Base-by-base conservation (phyloP, 1,140 invertebrate species). In the Telenomus remus region DNA sequence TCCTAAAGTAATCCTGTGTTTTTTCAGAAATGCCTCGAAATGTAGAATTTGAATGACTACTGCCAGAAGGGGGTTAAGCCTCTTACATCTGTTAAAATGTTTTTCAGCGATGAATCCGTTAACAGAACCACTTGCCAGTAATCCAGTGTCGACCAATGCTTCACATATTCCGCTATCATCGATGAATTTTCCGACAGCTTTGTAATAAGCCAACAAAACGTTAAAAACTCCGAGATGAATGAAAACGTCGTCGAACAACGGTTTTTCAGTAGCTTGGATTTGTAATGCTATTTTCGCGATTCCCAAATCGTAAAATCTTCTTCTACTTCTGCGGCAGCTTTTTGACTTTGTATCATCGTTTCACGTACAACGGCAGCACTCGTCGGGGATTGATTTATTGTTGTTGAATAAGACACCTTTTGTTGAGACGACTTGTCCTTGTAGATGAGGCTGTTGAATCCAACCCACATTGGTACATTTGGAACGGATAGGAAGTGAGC, bases 141-240 rank as follows among this genome's bases (percentile, higher is more conserved):
- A 55, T 42, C 78, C 73, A 55, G 77, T 65, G 10, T 90, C 76
- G 12, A 86, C 80, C 70, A 89, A 79, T 0, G 89, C 65, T 44
- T 81, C 73, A 9, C 82, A 71, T 70, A 89, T 68, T 11, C 86
- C 89, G 80, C 84, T 86, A 46, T 86, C 79, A 44, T 73, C 60
- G 10, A 90, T 88, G 47, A 87, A 70, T 80, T 88, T 87, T 6
- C 87, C 64, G 0, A 76, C 0, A n/a, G 48, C 60, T 46, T 64
- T 76, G 60, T 89, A 89, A 69, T 81, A 89, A 6, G 87, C 75
- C 81, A 89, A 79, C 78, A 84, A 82, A 12, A 89, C 82, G 63
- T 89, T 88, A 61, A 90, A 90, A 0, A 82, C 43, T 27, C 89
- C 89, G 12, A 89, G 61, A 64, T 89, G 84, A 14, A 90, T 89